These are phyloP conservation scores for Lithophane semibrunnea DNA, from an alignment of 2,888 invertebrate species.

Conservation along the genomic window DNA sequence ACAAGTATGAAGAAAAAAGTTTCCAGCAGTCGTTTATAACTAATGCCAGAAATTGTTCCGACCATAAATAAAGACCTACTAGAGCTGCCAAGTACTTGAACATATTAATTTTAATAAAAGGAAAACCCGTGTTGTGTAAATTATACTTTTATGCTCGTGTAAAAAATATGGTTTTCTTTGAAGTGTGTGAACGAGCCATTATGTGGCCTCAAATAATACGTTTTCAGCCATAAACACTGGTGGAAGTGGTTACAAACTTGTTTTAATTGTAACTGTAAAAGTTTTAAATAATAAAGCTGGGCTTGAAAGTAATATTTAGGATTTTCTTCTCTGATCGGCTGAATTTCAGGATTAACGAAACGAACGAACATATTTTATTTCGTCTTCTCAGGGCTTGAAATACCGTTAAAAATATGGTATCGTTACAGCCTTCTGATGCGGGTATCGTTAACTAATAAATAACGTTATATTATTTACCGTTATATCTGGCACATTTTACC, in stretches of 20 bases:
- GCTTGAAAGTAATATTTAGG: background rate
- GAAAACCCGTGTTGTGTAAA: slow-evolving; percentile 19
- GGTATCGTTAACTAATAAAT: too few relatives aligned
- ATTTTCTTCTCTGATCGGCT: background rate
- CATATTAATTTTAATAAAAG: slow-evolving; percentile 24
- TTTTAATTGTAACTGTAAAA: slow-evolving; percentile 21
- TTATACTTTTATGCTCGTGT: slow-evolving; percentile 8
- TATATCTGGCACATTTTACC: too few relatives aligned
- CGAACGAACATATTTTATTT: too few relatives aligned
- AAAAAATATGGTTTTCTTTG: slow-evolving; percentile 36
- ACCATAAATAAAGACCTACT: slow-evolving; percentile 35
- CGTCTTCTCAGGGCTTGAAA: too few relatives aligned
- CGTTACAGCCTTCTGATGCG: too few relatives aligned
- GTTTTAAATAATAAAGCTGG: background rate
- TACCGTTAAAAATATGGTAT: too few relatives aligned
- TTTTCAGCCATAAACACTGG: slow-evolving; percentile 24
- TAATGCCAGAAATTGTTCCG: slow-evolving; percentile 34
- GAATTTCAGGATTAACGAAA: background rate
- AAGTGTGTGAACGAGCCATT: slow-evolving; percentile 21
- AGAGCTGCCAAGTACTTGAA: slow-evolving; percentile 45
- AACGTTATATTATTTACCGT: too few relatives aligned
- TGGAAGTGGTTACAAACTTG: slow-evolving; percentile 13
- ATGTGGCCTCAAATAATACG: slow-evolving; percentile 30
- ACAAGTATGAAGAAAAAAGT: slow-evolving; percentile 34
- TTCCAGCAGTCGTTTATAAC: slow-evolving; percentile 27